Evolutionary conservation across 2,797 vertebrate species (phyloP), one percentile per base, ranked within the genome.

Genomic region (Fistularia tabacaria): DNA sequence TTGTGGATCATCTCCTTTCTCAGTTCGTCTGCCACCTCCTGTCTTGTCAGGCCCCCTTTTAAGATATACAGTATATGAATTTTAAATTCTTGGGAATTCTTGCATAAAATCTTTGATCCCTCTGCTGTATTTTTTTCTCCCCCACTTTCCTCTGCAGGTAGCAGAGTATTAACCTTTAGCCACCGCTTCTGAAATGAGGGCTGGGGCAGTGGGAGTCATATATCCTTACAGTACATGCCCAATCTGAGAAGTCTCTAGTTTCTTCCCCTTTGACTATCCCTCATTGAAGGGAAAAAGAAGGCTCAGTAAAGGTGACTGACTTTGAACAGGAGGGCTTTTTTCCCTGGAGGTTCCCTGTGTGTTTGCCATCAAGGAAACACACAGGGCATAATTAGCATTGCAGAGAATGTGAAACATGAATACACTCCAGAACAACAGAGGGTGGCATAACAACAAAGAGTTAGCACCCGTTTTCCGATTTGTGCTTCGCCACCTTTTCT

Each of bases 81-180:
- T 75, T 68, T 57, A 71, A 74, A 71, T 49, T 49, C 14, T 7
- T 64, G 47, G 46, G 14, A 64, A 61, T 25, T 25, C 25, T 60
- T 47, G 43, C 46, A 60, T 69, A 77, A 84, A 79, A 72, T 56
- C 68, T 78, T 74, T 71, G 64, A 77, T 81, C 54, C 54, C 48
- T 52, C 46, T 13, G 43, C 49, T 69, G 43, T 50, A 41, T 54
- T 69, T 70, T 38, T 11, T 38, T 10, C 47, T 49, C 51, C 36
- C 12, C 51, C 49, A 58, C 49, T 64, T 50, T 51, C 38, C 71
- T 62, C 76, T 36, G 65, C 77, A 81, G 80, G 79, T 68, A 75
- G 69, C 46, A 38, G 39, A 73, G 69, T 71, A 83, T 87, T 85
- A 86, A 84, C 82, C 80, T 86, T 87, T 86, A 69, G 73, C 77